These are phyloP conservation scores for Sarcophaga carnaria DNA, from an alignment of 2,888 invertebrate genomes.

Conservation along the genomic window DNA sequence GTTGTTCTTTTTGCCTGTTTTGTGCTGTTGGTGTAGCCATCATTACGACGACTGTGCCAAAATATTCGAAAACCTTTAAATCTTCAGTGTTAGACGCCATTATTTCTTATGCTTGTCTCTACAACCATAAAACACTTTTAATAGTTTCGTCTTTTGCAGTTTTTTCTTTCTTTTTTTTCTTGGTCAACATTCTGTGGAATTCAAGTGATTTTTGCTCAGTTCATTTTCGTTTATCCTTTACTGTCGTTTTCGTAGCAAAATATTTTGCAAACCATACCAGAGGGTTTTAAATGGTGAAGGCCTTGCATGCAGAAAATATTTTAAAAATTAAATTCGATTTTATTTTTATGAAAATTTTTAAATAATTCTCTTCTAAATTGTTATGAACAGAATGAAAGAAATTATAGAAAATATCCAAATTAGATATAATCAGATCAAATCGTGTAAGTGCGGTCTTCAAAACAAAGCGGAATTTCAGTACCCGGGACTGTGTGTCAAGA, in stretches of 20 bases:
- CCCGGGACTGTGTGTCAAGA: too few species aligned
- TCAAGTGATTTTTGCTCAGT: slow-evolving; percentile 45
- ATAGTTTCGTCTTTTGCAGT: slow-evolving; percentile 74
- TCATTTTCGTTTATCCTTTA: slow-evolving; percentile 7
- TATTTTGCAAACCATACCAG: background rate
- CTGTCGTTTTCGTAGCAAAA: background rate
- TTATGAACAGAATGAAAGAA: too few species aligned
- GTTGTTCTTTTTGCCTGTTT: background rate
- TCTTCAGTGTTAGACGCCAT: slow-evolving; percentile 79
- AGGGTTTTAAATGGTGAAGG: too few species aligned
- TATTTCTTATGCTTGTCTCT: slow-evolving; percentile 80
- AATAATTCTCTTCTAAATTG: too few species aligned
- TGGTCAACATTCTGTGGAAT: slow-evolving; percentile 51
- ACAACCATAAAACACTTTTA: slow-evolving; percentile 81
- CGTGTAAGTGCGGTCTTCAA: too few species aligned
- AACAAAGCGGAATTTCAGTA: too few species aligned
- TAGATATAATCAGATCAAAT: too few species aligned
- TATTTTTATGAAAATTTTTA: too few species aligned
- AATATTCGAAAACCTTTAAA: slow-evolving; percentile 71
- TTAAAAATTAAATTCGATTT: too few species aligned
- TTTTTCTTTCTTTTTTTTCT: slow-evolving; percentile 58
- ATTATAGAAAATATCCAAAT: too few species aligned
- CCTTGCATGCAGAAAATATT: too few species aligned
- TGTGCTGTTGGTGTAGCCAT: slow-evolving; percentile 66
- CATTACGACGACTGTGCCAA: slow-evolving; percentile 65